phyloP scores from a whole-genome alignment of 2,113 vertebrate genomes.

The Indicator maculatus region DNA sequence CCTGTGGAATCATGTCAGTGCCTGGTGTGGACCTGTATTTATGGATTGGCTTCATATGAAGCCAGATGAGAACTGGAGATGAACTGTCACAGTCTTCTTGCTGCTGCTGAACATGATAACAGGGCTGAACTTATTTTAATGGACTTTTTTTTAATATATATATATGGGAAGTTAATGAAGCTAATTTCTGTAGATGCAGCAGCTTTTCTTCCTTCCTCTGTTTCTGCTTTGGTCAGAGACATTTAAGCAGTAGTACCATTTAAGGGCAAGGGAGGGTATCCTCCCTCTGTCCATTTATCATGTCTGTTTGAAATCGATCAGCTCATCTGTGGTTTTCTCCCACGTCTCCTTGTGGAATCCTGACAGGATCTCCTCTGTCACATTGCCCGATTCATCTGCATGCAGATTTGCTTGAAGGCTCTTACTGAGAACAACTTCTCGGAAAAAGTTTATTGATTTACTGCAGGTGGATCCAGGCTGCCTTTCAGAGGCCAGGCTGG shows the following conservation, averaged over 20 bases:
- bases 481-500: neutral
- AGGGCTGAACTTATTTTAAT: neutral
- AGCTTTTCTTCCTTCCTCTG: neutral
- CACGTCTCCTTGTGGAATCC: neutral
- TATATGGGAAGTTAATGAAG: neutral
- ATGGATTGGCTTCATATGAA: neutral
- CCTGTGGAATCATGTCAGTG: neutral
- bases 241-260: fast-evolving
- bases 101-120: neutral
- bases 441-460: neutral
- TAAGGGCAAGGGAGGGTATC: neutral
- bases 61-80: neutral
- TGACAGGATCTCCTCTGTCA: neutral
- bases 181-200: neutral
- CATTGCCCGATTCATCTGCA: neutral
- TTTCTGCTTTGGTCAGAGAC: neutral
- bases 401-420: neutral
- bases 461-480: neutral
- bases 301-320: neutral
- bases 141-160: neutral
- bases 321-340: neutral
- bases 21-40: neutral
- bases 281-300: neutral
- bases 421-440: neutral
- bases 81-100: neutral